Conservation (phyloP, 2,888 invertebrate species). For the Drosophila picticornis region DNA sequence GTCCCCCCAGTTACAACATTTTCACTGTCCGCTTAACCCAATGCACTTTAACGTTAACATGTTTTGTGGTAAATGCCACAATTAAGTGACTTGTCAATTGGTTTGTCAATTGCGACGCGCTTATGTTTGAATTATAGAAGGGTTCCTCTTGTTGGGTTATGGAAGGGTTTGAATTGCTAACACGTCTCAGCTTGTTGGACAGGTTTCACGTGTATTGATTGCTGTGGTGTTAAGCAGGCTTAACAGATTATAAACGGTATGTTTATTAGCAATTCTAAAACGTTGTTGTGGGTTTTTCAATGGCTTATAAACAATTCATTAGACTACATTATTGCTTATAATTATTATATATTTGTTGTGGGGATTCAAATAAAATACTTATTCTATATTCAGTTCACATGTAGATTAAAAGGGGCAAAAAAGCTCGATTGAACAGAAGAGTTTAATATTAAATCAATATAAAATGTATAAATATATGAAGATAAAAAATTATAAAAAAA, state of each 20-base stretch:
- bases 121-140: slow-evolving; percentile 7
- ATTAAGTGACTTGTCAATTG: slow-evolving; percentile 77
- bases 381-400: background rate
- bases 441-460: background rate
- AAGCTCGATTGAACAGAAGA: background rate
- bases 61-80: slow-evolving; percentile 66
- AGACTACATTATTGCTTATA: background rate
- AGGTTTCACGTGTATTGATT: background rate
- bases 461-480: background rate
- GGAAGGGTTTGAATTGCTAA: background rate
- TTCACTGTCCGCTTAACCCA: slow-evolving; percentile 6
- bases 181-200: background rate
- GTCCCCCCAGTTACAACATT: background rate
- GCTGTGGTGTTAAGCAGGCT: background rate
- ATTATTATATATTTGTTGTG: background rate
- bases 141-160: background rate
- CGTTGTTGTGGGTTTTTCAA: background rate
- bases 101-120: slow-evolving; percentile 59
- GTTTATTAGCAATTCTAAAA: background rate
- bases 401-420: background rate
- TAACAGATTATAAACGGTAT: background rate
- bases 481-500: background rate
- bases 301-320: background rate
- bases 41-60: slow-evolving; percentile 45
- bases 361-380: background rate